Evolutionary conservation across 1,140 invertebrate species (phyloP).

Genomic region (Saccostrea echinata): DNA sequence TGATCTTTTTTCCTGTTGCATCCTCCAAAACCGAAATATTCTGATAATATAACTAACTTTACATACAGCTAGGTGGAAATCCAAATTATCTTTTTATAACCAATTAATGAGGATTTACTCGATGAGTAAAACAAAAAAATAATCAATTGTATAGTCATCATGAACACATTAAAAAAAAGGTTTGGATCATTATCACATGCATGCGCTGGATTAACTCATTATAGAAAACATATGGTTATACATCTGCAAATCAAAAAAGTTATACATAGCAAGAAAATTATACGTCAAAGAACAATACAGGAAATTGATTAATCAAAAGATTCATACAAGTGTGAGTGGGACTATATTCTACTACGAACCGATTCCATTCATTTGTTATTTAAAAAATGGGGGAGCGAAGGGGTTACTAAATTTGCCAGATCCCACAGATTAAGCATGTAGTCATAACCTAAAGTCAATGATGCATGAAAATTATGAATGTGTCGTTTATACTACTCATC

Average conservation of each 20-base stretch:
- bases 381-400: neutral
- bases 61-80: too few species aligned
- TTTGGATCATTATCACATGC: neutral
- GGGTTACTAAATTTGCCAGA: neutral
- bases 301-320: constrained; percentile 13
- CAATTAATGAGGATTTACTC: neutral
- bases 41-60: too few species aligned
- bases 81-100: too few species aligned
- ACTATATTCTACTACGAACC: neutral
- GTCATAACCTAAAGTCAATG: neutral
- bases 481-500: constrained; percentile 20
- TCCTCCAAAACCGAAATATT: too few species aligned
- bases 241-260: constrained; percentile 1
- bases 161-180: too few species aligned
- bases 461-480: constrained; percentile 1
- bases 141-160: neutral
- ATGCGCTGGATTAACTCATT: neutral
- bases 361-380: neutral
- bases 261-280: neutral
- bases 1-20: too few species aligned
- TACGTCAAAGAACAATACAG: neutral
- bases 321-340: neutral
- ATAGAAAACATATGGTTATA: neutral
- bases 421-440: neutral
- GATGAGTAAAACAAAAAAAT: neutral